Base-by-base conservation (phyloP, 1,140 invertebrate species). In the Neodiprion virginianus region DNA sequence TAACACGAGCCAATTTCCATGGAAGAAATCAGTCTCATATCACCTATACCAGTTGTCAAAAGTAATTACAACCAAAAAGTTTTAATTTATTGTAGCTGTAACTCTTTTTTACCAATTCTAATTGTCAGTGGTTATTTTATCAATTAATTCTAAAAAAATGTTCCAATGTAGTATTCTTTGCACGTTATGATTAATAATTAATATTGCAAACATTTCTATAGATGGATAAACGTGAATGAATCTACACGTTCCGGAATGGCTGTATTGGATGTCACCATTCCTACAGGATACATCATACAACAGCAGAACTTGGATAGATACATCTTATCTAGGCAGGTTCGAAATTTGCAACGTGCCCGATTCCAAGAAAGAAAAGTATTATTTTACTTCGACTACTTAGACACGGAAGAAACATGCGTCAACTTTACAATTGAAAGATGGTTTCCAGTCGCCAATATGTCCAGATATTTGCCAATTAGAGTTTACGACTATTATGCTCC, bases 401-500 rank as follows among this genome's bases (percentile, higher is more conserved):
- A 96, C 81, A 85, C 90, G 3, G 92, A 94, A 84, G 91, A 93
- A 74, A 97, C 95, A 0, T 99, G 98, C 85, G 93, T 99, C 0
- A 94, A 96, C 83, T 97, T 98, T 80, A 96, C 96, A 0, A 92
- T 98, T 28, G 96, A 98, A 88, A 90, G 98, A 77, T 99, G 97
- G 97, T 96, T 93, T 88, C 98, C 97, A 10, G 96, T 98, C 4
- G 98, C 97, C 14, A 99, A 99, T 87, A 96, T 98, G 94, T 97
- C 97, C 0, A 92, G 96, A 48, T 97, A 96, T 85, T 90, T 98
- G 77, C 93, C 96, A 5, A 93, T 98, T 68, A 92, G 96, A 78
- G 93, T 99, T 8, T 99, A 98, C 86, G 97, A 99, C 89, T 99
- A 98, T 83, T 99, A 99, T 90, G 94, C 97, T 74, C 97, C 97